Conservation (phyloP, 2,888 invertebrate species). For the Machimus rusticus region DNA sequence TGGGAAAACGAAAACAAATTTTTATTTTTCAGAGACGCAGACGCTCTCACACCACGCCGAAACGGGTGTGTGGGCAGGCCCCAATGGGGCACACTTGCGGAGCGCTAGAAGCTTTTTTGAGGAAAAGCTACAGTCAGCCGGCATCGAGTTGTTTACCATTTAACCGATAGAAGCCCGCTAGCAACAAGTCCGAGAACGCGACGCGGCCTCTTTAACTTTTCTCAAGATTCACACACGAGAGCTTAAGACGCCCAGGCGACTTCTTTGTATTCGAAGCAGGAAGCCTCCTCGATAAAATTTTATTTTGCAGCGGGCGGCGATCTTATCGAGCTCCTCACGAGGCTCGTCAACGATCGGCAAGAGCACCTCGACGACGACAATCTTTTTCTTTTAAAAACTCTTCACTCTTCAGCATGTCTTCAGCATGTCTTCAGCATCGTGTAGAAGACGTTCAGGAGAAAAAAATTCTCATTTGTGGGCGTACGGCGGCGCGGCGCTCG, state of each 20-base stretch:
- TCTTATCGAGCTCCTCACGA: not conserved
- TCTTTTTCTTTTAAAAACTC: not conserved
- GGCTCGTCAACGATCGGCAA: not conserved
- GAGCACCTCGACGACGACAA: not conserved
- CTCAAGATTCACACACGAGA: not conserved
- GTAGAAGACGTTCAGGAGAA: not conserved
- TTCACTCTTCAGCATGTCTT: not conserved
- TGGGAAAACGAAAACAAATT: constrained; percentile 32
- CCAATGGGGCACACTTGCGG: not conserved
- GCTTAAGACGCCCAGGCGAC: not conserved
- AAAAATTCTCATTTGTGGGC: not conserved
- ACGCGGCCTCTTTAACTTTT: not conserved
- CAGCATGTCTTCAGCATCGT: not conserved
- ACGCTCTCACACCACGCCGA: not conserved
- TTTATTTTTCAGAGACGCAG: constrained; percentile 20
- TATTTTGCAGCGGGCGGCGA: not conserved
- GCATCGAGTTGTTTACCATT: not conserved
- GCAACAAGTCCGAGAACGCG: not conserved
- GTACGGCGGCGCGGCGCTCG: not conserved
- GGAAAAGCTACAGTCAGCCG: not conserved
- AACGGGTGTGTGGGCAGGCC: not conserved
- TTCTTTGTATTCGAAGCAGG: not conserved
- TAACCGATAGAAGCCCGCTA: not conserved
- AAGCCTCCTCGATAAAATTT: not conserved
- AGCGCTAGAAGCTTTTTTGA: not conserved